Evolutionary conservation across 2,797 vertebrate species (phyloP).

Genomic region (Hypotaenidia philippensis): DNA sequence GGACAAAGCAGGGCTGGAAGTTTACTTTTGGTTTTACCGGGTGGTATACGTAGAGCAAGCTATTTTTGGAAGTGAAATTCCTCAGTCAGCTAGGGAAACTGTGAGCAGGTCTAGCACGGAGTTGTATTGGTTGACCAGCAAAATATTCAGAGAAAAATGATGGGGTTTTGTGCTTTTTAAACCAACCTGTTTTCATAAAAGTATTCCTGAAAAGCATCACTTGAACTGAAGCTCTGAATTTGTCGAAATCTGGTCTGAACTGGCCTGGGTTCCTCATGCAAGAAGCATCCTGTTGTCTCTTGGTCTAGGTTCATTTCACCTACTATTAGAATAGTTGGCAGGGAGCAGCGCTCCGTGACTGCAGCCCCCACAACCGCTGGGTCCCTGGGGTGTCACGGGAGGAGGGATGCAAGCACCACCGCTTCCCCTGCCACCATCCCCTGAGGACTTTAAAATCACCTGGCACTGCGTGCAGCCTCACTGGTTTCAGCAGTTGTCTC

Average conservation of each 20-base stretch:
- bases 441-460: fast-evolving
- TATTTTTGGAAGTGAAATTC: not conserved
- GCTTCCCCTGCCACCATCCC: not conserved
- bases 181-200: not conserved
- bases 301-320: not conserved
- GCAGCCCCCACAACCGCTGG: not conserved
- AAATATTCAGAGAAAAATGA: not conserved
- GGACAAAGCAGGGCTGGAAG: not conserved
- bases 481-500: not conserved
- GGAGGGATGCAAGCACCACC: fast-evolving
- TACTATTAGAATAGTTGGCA: fast-evolving
- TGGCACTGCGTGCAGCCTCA: not conserved
- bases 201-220: not conserved
- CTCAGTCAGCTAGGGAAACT: fast-evolving
- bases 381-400: fast-evolving
- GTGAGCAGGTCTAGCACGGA: fast-evolving
- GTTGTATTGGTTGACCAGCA: not conserved
- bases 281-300: not conserved
- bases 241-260: fast-evolving
- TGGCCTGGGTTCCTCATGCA: fast-evolving
- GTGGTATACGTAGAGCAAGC: fast-evolving
- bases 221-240: not conserved
- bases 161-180: not conserved
- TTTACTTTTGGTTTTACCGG: not conserved
- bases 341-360: fast-evolving